phyloP scores from a whole-genome alignment of 2,888 invertebrate species.

The Melinaea marsaeus region DNA sequence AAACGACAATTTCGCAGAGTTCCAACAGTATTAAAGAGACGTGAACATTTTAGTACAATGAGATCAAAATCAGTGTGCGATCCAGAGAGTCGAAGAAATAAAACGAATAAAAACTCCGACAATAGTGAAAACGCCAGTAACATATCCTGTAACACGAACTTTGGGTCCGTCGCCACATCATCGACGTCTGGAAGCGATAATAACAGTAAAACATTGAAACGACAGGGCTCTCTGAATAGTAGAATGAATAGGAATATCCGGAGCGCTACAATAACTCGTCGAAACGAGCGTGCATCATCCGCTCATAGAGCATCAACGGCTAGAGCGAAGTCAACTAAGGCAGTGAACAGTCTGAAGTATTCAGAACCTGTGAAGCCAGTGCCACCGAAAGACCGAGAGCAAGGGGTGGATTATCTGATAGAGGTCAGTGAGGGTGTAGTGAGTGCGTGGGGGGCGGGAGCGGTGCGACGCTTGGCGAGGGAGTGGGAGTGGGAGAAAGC shows the following conservation, averaged over 20 bases:
- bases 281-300: slow-evolving; percentile 68
- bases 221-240: slow-evolving; percentile 63
- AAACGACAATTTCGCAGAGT: slow-evolving; percentile 59
- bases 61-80: slow-evolving; percentile 74
- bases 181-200: slow-evolving; percentile 72
- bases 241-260: slow-evolving; percentile 64
- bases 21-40: slow-evolving; percentile 61
- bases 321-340: slow-evolving; percentile 77
- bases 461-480: slow-evolving; percentile 87
- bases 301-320: slow-evolving; percentile 81
- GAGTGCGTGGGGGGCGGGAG: slow-evolving; percentile 93
- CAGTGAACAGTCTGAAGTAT: slow-evolving; percentile 66
- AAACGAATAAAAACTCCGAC: slow-evolving; percentile 58
- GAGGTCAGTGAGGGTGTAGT: slow-evolving; percentile 90
- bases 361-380: slow-evolving; percentile 72
- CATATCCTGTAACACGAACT: slow-evolving; percentile 64
- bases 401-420: slow-evolving; percentile 92
- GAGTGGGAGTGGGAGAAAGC: slow-evolving; percentile 89
- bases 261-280: slow-evolving; percentile 70
- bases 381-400: slow-evolving; percentile 81
- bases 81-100: slow-evolving; percentile 61
- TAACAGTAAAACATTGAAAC: slow-evolving; percentile 56
- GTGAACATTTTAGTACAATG: slow-evolving; percentile 64
- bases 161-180: slow-evolving; percentile 66
- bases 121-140: slow-evolving; percentile 68